A percentile compares a stretch with the other conserved stretches of the same genome.
Evolutionary conservation across 2,797 vertebrate genomes (phyloP).

Genomic region (Bucorvus abyssinicus): DNA sequence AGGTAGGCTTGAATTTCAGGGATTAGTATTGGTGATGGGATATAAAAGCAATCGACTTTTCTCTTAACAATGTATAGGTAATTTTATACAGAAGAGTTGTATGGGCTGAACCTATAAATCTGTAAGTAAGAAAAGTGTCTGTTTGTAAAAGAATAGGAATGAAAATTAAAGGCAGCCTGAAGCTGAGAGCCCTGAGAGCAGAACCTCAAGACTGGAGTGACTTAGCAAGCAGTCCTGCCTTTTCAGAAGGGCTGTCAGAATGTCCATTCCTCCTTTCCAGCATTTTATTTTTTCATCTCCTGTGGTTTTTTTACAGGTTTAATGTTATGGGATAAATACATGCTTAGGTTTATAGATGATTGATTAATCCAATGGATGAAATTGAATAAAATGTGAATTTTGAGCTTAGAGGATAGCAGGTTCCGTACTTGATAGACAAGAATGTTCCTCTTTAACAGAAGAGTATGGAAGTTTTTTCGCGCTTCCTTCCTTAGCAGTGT

Average conservation of each 20-base stretch:
- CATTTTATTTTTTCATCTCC: not conserved
- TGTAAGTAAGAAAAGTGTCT: not conserved
- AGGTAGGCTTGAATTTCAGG: not conserved
- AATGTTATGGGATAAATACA: not conserved
- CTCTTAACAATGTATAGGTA: not conserved
- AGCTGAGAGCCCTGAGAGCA: not conserved
- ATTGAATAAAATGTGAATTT: not conserved
- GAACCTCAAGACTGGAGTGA: not conserved
- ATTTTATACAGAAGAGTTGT: not conserved
- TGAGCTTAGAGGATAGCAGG: not conserved
- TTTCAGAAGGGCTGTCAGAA: not conserved
- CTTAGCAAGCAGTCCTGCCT: not conserved
- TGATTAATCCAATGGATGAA: not conserved
- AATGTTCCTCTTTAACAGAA: not conserved
- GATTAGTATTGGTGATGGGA: not conserved
- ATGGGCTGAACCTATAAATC: not conserved
- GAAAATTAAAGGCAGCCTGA: not conserved
- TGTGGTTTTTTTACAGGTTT: not conserved
- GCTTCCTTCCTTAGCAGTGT: not conserved
- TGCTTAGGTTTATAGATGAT: not conserved
- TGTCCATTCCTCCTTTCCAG: not conserved
- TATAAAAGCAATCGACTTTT: not conserved
- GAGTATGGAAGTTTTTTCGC: not conserved
- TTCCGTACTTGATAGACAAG: not conserved
- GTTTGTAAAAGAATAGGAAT: not conserved